Base-by-base conservation (phyloP, 2,888 invertebrate genomes). In the Drosophila merina region DNA sequence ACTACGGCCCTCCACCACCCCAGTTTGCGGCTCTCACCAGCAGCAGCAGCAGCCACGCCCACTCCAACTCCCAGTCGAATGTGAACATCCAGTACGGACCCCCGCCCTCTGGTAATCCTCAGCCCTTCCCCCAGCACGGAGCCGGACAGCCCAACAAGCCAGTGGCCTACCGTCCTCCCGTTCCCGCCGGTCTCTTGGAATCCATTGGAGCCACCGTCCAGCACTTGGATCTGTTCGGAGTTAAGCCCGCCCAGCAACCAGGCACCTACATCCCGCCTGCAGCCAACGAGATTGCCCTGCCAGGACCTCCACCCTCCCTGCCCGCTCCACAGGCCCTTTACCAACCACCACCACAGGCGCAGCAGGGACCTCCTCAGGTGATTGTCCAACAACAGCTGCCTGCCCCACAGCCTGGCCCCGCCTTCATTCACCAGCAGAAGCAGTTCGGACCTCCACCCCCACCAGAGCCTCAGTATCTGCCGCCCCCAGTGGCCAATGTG, bases 151-250 rank as follows among this genome's bases (percentile, higher is more conserved):
- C 89, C 8, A 90, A 75, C 50, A 93, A 93, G 33, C 96, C 96
- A 0, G 93, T 96, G 4, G 93, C 95, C 74, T 96, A 95, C 90
- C 93, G 95, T 48, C 95, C 95, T n/a, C 94, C 95, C 0, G 95
- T 96, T 0, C 96, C 96, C 0, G 93, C 93, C 52, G 95, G 95
- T 0, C 90, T 96, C 4, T 91, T 96, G 3, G 93, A 95, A 75
- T 94, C 93, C 54, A 94, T 95, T 71, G 95, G 93, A 0, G 93
- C 94, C 54, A 92, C 93, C 0, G 94, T 94, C 0, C 93, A 93
- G 50, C 94, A 94, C 14, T 93, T 95, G 76, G 95, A 95, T 83
- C 90, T 92, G 14, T 93, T 93, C 67, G 93, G 93, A 0, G 90
- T 93, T 2, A 93, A 94, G 62, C 93, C 94, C 51, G 86, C 91